These are phyloP conservation scores for Agapornis canus DNA, from an alignment of 2,797 vertebrate species.

Conservation along the genomic window DNA sequence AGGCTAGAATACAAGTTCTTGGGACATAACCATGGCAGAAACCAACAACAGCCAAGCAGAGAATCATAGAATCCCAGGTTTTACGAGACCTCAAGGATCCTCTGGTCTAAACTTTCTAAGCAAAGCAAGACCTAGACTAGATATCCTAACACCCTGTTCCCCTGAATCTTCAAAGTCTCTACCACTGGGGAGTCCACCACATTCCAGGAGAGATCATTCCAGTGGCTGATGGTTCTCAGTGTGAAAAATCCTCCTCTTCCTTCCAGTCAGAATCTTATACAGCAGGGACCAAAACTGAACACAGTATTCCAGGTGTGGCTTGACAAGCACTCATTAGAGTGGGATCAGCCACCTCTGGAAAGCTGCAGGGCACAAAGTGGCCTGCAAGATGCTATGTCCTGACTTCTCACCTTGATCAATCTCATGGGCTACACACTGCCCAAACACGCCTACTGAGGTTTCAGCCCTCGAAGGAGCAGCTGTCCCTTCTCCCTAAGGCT, in stretches of 20 bases:
- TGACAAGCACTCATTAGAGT: background rate
- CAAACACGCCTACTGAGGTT: background rate
- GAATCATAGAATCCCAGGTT: background rate
- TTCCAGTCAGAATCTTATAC: background rate
- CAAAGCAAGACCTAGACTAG: background rate
- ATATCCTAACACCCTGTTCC: background rate
- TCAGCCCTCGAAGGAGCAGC: rapidly evolving
- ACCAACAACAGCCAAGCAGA: background rate
- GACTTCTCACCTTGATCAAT: background rate
- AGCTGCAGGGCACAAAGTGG: background rate
- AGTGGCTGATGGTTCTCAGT: background rate
- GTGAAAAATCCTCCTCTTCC: background rate
- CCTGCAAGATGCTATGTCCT: background rate
- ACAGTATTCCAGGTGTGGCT: background rate
- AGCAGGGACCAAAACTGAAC: background rate
- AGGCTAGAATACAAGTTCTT: background rate
- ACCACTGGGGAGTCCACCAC: background rate
- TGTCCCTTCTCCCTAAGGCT: background rate
- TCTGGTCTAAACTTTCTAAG: background rate
- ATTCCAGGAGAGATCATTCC: background rate
- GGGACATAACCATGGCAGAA: background rate
- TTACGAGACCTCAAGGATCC: background rate
- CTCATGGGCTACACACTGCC: background rate
- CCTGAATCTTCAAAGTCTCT: background rate
- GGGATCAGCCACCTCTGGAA: background rate